Evolutionary conservation across 2,888 invertebrate genomes (phyloP), one percentile per base, ranked within the genome.

Genomic region (Cecidostiba fungosa): DNA sequence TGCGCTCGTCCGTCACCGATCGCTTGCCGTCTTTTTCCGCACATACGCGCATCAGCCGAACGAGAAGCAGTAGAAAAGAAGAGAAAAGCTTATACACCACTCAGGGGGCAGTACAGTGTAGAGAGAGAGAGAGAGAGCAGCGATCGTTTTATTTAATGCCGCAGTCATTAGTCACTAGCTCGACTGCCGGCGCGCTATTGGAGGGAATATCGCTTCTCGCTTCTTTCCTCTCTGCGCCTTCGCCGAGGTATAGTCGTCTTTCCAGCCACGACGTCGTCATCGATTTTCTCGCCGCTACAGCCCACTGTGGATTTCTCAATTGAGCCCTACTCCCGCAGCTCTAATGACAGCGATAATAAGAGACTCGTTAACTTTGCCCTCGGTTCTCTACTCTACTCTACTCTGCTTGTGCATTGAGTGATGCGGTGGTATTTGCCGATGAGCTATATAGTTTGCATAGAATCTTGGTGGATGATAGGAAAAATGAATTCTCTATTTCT

Each of bases 1-100:
- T 86, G 82, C 86, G 88, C 87, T 89, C 91, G 87, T 90, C 89
- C 88, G 88, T 89, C 89, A 89, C 88, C 84, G 87, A 89, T 89
- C 88, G n/a, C n/a, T 23, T 66, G 4, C 29, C 43, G n/a, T 10
- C 32, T 23, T 70, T 26, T 80, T 47, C 47, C 50, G 29, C 26
- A 19, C 29, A 59, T 1, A 3, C 50, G 19, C 19, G 70, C 32
- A 54, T n/a, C 14, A n/a, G 14, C 10, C n/a, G 36, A n/a, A 50
- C 23, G 16, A 29, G 47, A 29, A 29, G n/a, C n/a, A 47, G n/a
- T n/a, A n/a, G 32, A n/a, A 70, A 59, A 76, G 82, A 81, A 19
- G n/a, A n/a, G 54, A 23, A 59, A 59, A 76, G 84, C 77, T 80
- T 81, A 73, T 59, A 74, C 47, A 29, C 76, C 16, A 19, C 54